Base-by-base conservation (phyloP, 2,797 vertebrate species). In the Artibeus lituratus region DNA sequence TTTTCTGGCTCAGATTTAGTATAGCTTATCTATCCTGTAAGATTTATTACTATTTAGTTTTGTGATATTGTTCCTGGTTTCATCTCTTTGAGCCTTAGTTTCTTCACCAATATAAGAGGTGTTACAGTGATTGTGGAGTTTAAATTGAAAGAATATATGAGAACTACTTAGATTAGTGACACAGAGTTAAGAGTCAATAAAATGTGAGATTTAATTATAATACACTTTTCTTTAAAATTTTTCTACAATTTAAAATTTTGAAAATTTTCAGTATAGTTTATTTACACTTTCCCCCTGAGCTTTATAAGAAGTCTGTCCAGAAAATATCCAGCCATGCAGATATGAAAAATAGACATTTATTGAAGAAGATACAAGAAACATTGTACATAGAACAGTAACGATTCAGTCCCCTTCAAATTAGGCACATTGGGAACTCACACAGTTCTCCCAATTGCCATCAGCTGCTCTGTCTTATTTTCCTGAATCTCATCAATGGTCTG, bases 201-300 rank as follows among this genome's bases (percentile, higher is more conserved):
- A 86, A 93, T 32, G 7, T 73, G 44, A 92, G 70, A 57, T 92
- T 80, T 80, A 81, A 42, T 87, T 83, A 44, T 67, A 62, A 51
- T 90, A 65, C 78, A 44, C 39, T 82, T 85, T 92, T 74, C 74
- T 47, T 81, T 80, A 55, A 92, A 88, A 80, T 90, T 80, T 81
- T 83, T 49, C 18, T 74, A 24, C n/a, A 55, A 84, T 73, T 74
- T 76, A 69, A 82, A 80, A 42, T 82, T 88, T 55, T 59, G 85
- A 90, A 55, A 69, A 93, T 88, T 67, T 86, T 89, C 76, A 85
- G 7, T 93, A 14, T 19, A 55, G 6, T 51, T 59, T 67, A 51
- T 87, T 94, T 57, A 84, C 47, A 51, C 24, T 70, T 49, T 51
- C 7, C 21, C 18, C 16, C 32, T 65, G 47, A 92, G 18, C n/a